Base-by-base conservation (phyloP, 2,113 vertebrate genomes). In the Oncorhynchus tshawytscha region DNA sequence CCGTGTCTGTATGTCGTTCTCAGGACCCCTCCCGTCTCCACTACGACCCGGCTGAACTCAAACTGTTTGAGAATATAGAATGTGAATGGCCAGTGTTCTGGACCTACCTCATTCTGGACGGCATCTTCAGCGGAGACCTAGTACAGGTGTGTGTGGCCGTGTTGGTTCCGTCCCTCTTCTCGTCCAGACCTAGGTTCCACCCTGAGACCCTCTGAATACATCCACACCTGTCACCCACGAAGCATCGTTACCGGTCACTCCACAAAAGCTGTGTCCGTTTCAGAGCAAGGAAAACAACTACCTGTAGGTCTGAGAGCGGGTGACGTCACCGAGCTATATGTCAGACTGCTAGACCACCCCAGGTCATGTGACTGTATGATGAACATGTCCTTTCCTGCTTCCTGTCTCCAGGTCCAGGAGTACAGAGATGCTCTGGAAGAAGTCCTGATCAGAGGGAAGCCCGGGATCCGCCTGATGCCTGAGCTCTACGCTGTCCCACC, bases 21-120 rank as follows among this genome's bases (percentile, higher is more conserved):
- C 71, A 99, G 98, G 98, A 99, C 83, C 96, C 98, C 6, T 93
- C 87, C 72, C 94, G 97, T 70, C 91, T 99, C 70, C 97, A 99
- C 88, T 99, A 99, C 70, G 97, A 99, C 84, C 96, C 97, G 2
- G 96, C 96, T 60, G 98, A 99, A 85, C 95, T 99, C 75, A 99
- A 99, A 81, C 93, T 99, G 67, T 99, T 99, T 91, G 98, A 99
- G 89, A 99, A 99, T 73, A 99, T 99, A 60, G 98, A 99, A 88
- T 98, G 97, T 77, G 98, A 99, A 74, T 99, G 98, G 98, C 97
- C 98, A 0, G 93, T 99, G 11, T 99, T 99, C 91, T 99, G 98
- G 98, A 98, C 96, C 0, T 99, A 98, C 66, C 95, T 99, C 72
- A 92, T 99, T 71, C 94, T 99, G 71, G 98, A 99, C 78, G 98